Evolutionary conservation across 2,113 vertebrate species (phyloP).

Genomic region (Engystomops pustulosus): DNA sequence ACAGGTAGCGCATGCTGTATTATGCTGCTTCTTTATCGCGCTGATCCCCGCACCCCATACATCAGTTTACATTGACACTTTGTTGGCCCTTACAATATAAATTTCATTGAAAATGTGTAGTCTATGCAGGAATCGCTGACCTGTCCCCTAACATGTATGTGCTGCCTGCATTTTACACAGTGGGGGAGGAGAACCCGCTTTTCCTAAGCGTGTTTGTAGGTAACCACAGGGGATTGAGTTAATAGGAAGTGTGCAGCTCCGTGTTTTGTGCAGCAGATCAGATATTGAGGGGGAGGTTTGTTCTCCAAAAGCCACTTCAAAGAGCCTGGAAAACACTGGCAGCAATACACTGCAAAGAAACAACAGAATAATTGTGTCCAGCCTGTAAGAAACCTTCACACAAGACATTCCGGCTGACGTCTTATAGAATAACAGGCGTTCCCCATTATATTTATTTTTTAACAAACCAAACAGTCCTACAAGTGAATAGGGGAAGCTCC

Average conservation of each 20-base stretch:
- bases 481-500: no score
- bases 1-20: no score
- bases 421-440: conserved; percentile 17
- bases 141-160: no score
- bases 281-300: conserved; percentile 45
- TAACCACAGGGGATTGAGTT: conserved; percentile 29
- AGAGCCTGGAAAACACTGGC: conserved; percentile 36
- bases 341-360: conserved; percentile 22
- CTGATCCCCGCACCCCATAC: no score
- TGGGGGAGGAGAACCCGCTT: not conserved
- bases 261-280: not conserved
- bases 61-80: no score
- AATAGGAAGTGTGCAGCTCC: conserved; percentile 23
- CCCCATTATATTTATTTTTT: not conserved
- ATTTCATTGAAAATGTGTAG: no score
- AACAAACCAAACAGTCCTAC: not conserved
- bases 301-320: conserved; percentile 48
- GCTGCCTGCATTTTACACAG: no score
- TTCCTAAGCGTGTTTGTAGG: not conserved
- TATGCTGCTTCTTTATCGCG: no score
- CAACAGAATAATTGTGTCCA: conserved; percentile 9
- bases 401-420: not conserved
- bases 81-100: no score
- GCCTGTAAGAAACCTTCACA: not conserved
- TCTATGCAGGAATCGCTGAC: no score